Evolutionary conservation across 1,140 invertebrate species (phyloP), one percentile per base, ranked within the genome.

Genomic region (Adelges cooleyi): DNA sequence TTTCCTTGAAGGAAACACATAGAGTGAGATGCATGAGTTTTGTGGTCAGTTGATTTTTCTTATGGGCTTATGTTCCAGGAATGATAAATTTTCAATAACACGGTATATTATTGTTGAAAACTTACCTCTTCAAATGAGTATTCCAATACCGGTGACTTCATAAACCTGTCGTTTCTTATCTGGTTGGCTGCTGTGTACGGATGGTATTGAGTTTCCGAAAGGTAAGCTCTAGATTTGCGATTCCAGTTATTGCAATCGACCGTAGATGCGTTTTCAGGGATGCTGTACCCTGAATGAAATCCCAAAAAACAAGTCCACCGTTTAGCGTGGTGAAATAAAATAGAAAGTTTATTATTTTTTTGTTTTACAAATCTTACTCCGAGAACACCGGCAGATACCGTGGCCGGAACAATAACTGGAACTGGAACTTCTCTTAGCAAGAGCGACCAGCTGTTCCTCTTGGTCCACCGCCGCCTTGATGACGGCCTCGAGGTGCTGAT

Each of bases 381-480:
- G 56, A 48, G 56, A 62, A 29, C 56, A 62, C 33, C 56, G 42
- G 33, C 56, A 62, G 8, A 62, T 40, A 11, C 56, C 56, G 18
- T 62, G 56, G 9, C 56, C 56, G 20, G 56, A 62, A 9, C 56
- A 62, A 48, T 62, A 62, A 18, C 56, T 62, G 5, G 56, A 62
- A 6, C 56, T 62, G 1, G 56, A 62, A 48, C 56, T 62, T 33
- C 56, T 48, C 33, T 62, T 62, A 69, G 87, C 85, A 46, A 87
- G 73, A 9, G 84, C 85, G 23, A 83, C 84, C 13, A 82, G 82
- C 23, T 87, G 84, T 73, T 86, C 84, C 69, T 87, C 86, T 68
- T 85, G 83, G 56, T 80, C 81, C 67, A 87, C 86, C 27, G 84
- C 86, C 65, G 86, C 86, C 36, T 85, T 86, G 0, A 86, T 85